phyloP scores from a whole-genome alignment of 2,888 invertebrate genomes.

The Campoplex nolae region DNA sequence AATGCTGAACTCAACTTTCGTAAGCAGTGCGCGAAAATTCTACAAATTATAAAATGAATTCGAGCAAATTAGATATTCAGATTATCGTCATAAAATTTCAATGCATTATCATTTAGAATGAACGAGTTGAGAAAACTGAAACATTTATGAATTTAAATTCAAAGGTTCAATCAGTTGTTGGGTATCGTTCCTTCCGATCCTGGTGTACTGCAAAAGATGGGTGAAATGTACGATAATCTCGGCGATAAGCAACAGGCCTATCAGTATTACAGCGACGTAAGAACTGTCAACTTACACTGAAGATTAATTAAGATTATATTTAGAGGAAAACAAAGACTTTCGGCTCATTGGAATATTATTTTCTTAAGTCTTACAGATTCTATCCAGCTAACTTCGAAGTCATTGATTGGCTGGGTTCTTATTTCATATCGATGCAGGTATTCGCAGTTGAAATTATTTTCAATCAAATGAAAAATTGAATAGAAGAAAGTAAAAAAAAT shows the following conservation, averaged over 20 bases:
- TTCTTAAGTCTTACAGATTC: conserved; percentile 81
- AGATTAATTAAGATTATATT: background rate
- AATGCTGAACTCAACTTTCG: background rate
- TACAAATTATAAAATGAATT: background rate
- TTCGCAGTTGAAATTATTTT: too few relatives aligned
- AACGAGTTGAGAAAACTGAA: background rate
- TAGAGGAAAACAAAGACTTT: background rate
- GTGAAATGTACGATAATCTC: conserved; percentile 94
- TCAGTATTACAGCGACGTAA: conserved; percentile 92
- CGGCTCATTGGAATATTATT: conserved; percentile 45
- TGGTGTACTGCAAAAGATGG: conserved; percentile 94
- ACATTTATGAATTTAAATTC: background rate
- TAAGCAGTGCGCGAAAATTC: background rate
- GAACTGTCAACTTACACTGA: conserved; percentile 67
- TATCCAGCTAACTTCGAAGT: conserved; percentile 86
- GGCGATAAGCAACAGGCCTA: conserved; percentile 97
- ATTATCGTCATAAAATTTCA: too few relatives aligned
- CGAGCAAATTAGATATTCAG: too few relatives aligned
- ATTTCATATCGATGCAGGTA: conserved; percentile 93
- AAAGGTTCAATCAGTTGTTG: conserved; percentile 90
- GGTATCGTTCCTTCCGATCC: conserved; percentile 96
- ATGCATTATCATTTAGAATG: too few relatives aligned
- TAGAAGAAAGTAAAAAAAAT: too few relatives aligned
- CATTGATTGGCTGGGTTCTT: conserved; percentile 95
- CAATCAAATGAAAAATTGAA: too few relatives aligned